Evolutionary conservation across 2,888 invertebrate genomes (phyloP).

Genomic region (Alsophila aescularia): DNA sequence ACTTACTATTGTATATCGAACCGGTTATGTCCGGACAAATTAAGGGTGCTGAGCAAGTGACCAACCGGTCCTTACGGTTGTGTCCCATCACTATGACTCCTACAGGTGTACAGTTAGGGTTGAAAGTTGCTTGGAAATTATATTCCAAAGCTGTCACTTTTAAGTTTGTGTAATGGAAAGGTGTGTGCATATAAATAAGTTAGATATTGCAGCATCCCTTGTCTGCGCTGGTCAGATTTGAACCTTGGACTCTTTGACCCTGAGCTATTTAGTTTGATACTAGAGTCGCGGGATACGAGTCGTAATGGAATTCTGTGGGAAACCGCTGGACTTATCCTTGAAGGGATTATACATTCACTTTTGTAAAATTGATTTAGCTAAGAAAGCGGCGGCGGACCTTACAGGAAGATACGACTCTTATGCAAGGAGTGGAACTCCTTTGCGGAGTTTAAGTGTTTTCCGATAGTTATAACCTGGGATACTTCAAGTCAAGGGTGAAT

Average conservation of each 20-base stretch:
- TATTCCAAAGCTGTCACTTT: slow-evolving; percentile 16
- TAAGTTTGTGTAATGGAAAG: slow-evolving; percentile 55
- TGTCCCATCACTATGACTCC: slow-evolving; percentile 5
- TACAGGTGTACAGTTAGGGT: slow-evolving; percentile 40
- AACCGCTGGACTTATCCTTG: slow-evolving; percentile 30
- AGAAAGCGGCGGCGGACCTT: no score
- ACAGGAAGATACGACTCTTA: no score
- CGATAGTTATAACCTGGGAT: no score
- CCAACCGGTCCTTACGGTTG: slow-evolving; percentile 26
- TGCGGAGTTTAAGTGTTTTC: no score
- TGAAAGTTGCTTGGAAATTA: slow-evolving; percentile 33
- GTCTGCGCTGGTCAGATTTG: slow-evolving; percentile 57
- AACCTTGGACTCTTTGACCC: slow-evolving; percentile 75
- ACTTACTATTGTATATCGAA: slow-evolving; percentile 68
- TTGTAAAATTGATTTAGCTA: background rate
- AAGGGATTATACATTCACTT: background rate
- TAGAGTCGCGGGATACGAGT: slow-evolving; percentile 72
- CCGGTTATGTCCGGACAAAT: slow-evolving; percentile 74
- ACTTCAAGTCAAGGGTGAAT: no score
- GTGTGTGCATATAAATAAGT: slow-evolving; percentile 81
- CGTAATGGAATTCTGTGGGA: slow-evolving; percentile 73
- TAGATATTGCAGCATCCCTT: slow-evolving; percentile 73
- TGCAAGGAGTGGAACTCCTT: no score
- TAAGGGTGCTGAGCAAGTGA: slow-evolving; percentile 71
- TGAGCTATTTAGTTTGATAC: slow-evolving; percentile 58